Evolutionary conservation across 2,113 vertebrate species (phyloP), one percentile per base, ranked within the genome.

Genomic region (Typhlomys cinereus): DNA sequence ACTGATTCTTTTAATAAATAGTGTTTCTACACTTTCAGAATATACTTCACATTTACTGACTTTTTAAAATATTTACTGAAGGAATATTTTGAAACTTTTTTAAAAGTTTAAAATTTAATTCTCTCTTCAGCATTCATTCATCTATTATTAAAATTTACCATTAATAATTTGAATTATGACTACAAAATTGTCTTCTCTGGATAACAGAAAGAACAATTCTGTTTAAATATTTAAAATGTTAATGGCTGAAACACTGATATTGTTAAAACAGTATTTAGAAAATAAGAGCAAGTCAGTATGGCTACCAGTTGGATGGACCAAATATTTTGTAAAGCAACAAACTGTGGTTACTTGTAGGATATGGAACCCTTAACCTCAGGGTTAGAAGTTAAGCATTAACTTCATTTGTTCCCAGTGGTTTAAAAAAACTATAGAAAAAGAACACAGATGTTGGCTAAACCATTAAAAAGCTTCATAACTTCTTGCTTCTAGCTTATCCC

Each of bases 1-100:
- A 73, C 59, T 31, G 70, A 80, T n/a, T 41, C 76, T 54, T n/a
- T 90, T 69, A 17, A 39, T 59, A 12, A 91, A 61, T 29, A 17
- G 44, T 80, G 23, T 93, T 86, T 15, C 90, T 67, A 70, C 57
- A 5, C 13, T 52, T 75, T 89, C 34, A 54, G 41, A 34, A 61
- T 61, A 85, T 36, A 69, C 1, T 0, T 17, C 36, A 81, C 2
- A 50, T 67, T 85, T 67, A 54, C 7, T 39, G 4, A 69, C 8
- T 81, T 73, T 81, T 25, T 75, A 87, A 90, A 95, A 93, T 17
- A 20, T n/a, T 89, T 92, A 27, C 29, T 85, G 48, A 92, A 70
- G 86, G 31, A 90, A 61, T 6, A 71, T 9, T 73, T 21, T 7
- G 88, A 61, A 50, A 52, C 4, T 20, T 67, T 66, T 41, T 36